Base-by-base conservation (phyloP, 2,888 invertebrate genomes). In the Volucella inanis region DNA sequence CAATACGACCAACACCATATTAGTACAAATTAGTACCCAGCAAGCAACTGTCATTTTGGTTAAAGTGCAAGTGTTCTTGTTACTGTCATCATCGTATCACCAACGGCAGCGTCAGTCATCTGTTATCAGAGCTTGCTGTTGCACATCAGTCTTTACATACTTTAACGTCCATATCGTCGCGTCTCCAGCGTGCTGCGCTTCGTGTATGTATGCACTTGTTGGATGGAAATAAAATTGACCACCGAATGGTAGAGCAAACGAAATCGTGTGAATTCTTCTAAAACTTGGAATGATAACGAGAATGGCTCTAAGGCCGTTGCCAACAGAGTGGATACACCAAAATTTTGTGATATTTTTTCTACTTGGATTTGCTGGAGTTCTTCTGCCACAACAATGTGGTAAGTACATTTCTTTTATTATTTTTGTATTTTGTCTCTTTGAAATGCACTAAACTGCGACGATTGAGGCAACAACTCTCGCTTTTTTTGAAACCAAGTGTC, bases 291-390 rank as follows among this genome's bases (percentile, higher is more conserved):
- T 80, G 80, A 62, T 67, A 65, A 80, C 72, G 52, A 79, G 75
- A 75, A 85, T 85, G 85, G 85, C 80, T 57, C 54, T 52, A 43
- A 59, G 50, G 74, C 71, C 70, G 71, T 79, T 62, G 62, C 22
- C 67, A 18, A 14, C 52, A 72, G 67, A 85, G 72, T 72, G 85
- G 80, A 85, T 80, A 85, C 61, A 80, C 76, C 71, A 80, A 76
- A 14, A 22, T 52, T 45, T 85, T 80, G 76, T 85, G 68, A 80
- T 80, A 76, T 57, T 85, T 62, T 41, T 80, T 50, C 15, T 85
- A 15, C 31, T 31, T 31, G 80, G 68, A 65, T 38, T 57, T 15
- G 3, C 47, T 31, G 31, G 6, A 9, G 22, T 71, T 43, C 67
- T 76, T 9, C 47, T 76, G 54, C 71, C 49, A 59, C 79, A 59